Conservation (phyloP, 2,113 vertebrate genomes). For the Oreochromis tanganicae region DNA sequence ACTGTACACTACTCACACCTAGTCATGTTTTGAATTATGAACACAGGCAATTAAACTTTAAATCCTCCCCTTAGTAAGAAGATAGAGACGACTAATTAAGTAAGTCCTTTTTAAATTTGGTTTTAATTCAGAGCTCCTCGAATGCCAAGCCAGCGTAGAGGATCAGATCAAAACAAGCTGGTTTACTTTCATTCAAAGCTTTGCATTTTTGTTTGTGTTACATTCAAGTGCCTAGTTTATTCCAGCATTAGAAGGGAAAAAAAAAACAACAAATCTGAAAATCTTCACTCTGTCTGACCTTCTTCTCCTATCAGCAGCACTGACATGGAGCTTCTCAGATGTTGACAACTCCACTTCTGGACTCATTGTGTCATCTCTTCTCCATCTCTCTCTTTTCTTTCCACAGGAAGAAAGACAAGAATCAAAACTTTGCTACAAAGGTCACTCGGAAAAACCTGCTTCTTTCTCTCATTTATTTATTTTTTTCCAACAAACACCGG, state of each 20-base stretch:
- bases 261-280: background rate
- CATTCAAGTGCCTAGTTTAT: background rate
- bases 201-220: background rate
- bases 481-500: constrained; percentile 27
- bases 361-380: constrained; percentile 50
- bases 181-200: background rate
- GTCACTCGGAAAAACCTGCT: constrained; percentile 29
- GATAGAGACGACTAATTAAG: constrained; percentile 34
- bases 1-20: constrained; percentile 38
- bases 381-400: background rate
- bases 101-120: background rate
- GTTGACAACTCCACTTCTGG: constrained; percentile 47
- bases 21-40: constrained; percentile 48
- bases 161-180: background rate
- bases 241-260: background rate
- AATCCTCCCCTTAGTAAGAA: constrained; percentile 34
- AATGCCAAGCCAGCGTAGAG: background rate
- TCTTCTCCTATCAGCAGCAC: constrained; percentile 14
- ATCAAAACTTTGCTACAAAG: background rate
- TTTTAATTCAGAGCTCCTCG: constrained; percentile 20
- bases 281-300: constrained; percentile 17
- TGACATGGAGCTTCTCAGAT: constrained; percentile 28
- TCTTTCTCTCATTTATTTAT: constrained; percentile 9
- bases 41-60: constrained; percentile 52
- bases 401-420: background rate